Evolutionary conservation across 1,140 invertebrate genomes (phyloP).

Genomic region (Drosophila pandora): DNA sequence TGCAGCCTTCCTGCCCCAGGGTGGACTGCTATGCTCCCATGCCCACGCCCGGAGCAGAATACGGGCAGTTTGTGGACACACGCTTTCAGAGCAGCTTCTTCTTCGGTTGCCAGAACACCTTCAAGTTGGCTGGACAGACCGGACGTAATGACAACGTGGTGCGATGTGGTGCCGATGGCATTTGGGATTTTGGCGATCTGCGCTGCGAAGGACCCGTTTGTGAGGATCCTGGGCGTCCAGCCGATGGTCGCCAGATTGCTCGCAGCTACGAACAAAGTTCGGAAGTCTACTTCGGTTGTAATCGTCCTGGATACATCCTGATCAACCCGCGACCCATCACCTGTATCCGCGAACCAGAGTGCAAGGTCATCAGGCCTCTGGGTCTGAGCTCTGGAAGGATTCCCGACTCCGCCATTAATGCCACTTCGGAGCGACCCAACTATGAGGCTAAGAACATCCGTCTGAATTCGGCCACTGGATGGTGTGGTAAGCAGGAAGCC

Average conservation of each 20-base stretch:
- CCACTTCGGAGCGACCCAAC: constrained; percentile 95
- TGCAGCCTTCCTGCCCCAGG: constrained; percentile 92
- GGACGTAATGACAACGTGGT: constrained; percentile 96
- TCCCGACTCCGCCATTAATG: constrained; percentile 97
- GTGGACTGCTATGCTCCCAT: constrained; percentile 94
- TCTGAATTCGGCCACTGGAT: constrained; percentile 96
- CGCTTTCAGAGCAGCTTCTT: constrained; percentile 96
- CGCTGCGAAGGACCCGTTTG: constrained; percentile 98
- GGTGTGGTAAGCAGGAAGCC: constrained; percentile 97
- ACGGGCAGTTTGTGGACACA: constrained; percentile 94
- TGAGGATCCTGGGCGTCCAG: constrained; percentile 96
- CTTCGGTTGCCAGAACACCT: constrained; percentile 98
- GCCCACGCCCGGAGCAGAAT: constrained; percentile 95
- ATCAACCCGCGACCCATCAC: constrained; percentile 95
- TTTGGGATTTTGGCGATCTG: constrained; percentile 98
- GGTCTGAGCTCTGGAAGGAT: constrained; percentile 96
- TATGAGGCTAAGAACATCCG: constrained; percentile 95
- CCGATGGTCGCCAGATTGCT: constrained; percentile 94
- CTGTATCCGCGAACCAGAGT: constrained; percentile 96
- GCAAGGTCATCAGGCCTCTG: constrained; percentile 95
- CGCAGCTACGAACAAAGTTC: constrained; percentile 97
- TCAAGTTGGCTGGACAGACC: constrained; percentile 96
- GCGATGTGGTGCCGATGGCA: constrained; percentile 94
- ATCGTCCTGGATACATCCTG: constrained; percentile 95
- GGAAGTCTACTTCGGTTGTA: constrained; percentile 95